Evolutionary conservation across 2,797 vertebrate species (phyloP), one percentile per base, ranked within the genome.

Genomic region (Rhynchonycteris naso): DNA sequence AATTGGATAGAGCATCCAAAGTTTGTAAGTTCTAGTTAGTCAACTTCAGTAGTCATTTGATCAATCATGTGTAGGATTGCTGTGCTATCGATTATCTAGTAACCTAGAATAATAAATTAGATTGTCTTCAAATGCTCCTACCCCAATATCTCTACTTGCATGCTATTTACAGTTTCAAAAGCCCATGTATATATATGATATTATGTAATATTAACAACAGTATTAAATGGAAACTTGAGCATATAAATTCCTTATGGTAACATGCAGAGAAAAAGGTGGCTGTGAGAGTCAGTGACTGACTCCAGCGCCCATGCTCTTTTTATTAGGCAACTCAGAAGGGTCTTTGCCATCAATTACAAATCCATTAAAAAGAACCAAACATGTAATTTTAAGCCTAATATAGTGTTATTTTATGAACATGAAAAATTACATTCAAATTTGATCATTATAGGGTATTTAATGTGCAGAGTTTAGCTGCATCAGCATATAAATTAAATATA

Each of bases 381-480:
- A 81, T 80, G 24, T n/a, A 91, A 94, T 96, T 95, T 92, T 63
- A 96, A 79, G 69, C 7, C 35, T 92, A 78, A 82, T 74, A 58
- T 52, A 74, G 43, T 69, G 28, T 15, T 58, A 74, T 78, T 93
- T 78, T 81, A 78, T 61, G n/a, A 12, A 81, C 7, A 59, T 89
- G 47, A 91, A 96, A 95, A 96, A 90, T 81, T 78, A 69, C 3
- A 80, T 65, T 74, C 72, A 71, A 82, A 87, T 94, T 54, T 90
- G 26, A 91, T 81, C 43, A 92, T 88, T 88, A 83, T 58, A 85
- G 7, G 11, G 14, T 61, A 87, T 86, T 93, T 94, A 78, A 85
- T 47, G 19, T 54, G 11, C 68, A 89, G 10, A 52, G 24, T 59
- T 94, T 50, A 80, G 21, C 35, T 93, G 21, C 2, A 93, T 58